A percentile compares a stretch with the other conserved stretches of the same genome.
phyloP scores from a whole-genome alignment of 1,140 invertebrate genomes.

The Drosophila elegans region DNA sequence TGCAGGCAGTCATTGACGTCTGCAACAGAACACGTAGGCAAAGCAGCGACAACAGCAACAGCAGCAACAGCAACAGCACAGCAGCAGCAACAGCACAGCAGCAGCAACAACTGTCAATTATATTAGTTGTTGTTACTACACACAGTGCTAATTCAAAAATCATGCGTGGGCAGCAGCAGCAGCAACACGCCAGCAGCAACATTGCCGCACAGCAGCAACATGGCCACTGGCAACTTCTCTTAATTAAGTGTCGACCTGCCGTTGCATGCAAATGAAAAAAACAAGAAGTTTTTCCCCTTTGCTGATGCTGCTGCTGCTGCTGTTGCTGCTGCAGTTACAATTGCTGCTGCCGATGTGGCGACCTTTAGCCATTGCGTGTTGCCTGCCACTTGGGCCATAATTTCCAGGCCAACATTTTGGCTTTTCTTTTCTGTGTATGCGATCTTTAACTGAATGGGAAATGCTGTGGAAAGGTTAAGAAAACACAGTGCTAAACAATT shows the following conservation, averaged over 20 bases:
- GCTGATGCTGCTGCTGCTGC: slow-evolving; percentile 18
- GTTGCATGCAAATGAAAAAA: slow-evolving; percentile 49
- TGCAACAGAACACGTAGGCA: slow-evolving; percentile 78
- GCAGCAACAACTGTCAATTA: slow-evolving; percentile 78
- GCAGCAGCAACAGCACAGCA: slow-evolving; percentile 46
- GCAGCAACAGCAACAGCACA: slow-evolving; percentile 60
- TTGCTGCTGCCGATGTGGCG: slow-evolving; percentile 39
- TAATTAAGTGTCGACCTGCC: slow-evolving; percentile 81
- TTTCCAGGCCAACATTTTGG: slow-evolving; percentile 46
- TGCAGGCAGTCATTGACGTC: slow-evolving; percentile 67
- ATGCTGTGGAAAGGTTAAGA: slow-evolving; percentile 22
- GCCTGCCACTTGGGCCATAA: slow-evolving; percentile 54
- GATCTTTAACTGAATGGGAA: slow-evolving; percentile 46
- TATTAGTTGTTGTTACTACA: slow-evolving; percentile 81
- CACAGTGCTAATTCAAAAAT: slow-evolving; percentile 80
- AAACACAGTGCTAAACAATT: neutral
- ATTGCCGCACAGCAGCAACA: slow-evolving; percentile 61
- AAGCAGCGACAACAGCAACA: slow-evolving; percentile 43
- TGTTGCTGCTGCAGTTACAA: neutral
- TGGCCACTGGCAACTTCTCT: slow-evolving; percentile 72
- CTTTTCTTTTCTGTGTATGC: slow-evolving; percentile 3
- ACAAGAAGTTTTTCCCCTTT: slow-evolving; percentile 17
- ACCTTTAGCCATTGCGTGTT: slow-evolving; percentile 78
- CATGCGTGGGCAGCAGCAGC: slow-evolving; percentile 73
- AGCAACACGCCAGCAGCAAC: slow-evolving; percentile 45